Evolutionary conservation across 2,797 vertebrate genomes (phyloP).

Genomic region (Thamnophis elegans): DNA sequence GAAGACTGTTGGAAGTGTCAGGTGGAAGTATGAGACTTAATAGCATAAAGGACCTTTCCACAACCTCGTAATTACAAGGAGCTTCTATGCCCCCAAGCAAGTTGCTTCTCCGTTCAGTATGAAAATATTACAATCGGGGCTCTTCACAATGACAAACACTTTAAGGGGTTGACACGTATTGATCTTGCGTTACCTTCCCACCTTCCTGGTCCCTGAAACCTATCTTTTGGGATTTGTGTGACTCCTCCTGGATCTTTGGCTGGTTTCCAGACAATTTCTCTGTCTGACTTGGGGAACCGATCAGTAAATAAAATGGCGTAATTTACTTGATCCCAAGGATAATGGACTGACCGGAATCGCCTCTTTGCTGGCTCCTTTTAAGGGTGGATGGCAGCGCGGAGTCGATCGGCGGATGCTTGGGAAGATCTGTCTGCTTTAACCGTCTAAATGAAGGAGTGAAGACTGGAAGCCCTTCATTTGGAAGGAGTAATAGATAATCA

Average conservation of each 20-base stretch:
- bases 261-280: neutral
- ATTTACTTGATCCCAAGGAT: neutral
- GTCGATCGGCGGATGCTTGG: neutral
- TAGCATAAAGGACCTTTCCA: neutral
- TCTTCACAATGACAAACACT: neutral
- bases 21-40: neutral
- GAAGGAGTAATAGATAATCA: neutral
- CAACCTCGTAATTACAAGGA: neutral
- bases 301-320: neutral
- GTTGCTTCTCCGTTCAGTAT: neutral
- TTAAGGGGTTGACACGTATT: neutral
- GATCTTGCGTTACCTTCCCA: neutral
- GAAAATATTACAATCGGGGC: neutral
- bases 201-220: neutral
- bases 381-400: neutral
- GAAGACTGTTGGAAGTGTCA: neutral
- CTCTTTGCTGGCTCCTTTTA: neutral
- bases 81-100: neutral
- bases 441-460: neutral
- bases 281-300: neutral
- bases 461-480: neutral
- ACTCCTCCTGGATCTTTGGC: neutral
- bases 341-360: neutral
- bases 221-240: neutral
- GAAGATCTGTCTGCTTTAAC: neutral